Percentiles rank a stretch among this genome's conserved stretches.
Conservation (phyloP, 1,140 invertebrate species). For the Pogonomyrmex californicus region DNA sequence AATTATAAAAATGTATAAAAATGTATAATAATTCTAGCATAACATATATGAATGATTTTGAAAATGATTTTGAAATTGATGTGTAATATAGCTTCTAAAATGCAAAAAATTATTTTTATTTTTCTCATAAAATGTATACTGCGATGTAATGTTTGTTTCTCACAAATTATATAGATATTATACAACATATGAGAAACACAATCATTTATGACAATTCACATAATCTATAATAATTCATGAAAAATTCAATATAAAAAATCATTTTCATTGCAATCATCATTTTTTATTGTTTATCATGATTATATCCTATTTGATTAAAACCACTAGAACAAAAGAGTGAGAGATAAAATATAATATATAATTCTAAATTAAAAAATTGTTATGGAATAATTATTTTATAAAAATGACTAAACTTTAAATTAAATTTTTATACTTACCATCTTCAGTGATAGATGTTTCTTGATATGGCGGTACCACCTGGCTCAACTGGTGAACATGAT, state of each 20-base stretch:
- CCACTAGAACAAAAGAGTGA: not conserved
- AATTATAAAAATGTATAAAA: slow-evolving; percentile 15
- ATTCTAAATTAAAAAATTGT: slow-evolving; percentile 84
- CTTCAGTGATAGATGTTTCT: slow-evolving; percentile 80
- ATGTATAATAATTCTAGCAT: not conserved
- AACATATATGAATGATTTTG: slow-evolving; percentile 3
- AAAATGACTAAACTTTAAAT: not conserved
- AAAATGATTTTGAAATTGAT: not conserved
- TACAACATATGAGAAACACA: not conserved
- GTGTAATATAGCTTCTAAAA: not conserved
- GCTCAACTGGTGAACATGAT: slow-evolving; percentile 82
- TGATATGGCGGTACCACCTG: slow-evolving; percentile 82
- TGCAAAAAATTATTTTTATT: not conserved
- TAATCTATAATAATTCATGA: not conserved
- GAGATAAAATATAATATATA: not conserved
- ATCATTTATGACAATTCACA: not conserved
- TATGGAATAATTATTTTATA: slow-evolving; percentile 71
- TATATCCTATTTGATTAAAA: not conserved
- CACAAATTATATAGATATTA: not conserved
- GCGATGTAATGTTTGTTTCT: not conserved
- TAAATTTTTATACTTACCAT: slow-evolving; percentile 75
- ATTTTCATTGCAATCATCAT: not conserved
- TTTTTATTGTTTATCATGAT: not conserved
- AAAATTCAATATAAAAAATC: not conserved
- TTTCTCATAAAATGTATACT: not conserved